Percentiles rank a stretch among this genome's conserved stretches.
Evolutionary conservation across 2,888 invertebrate genomes (phyloP).

Genomic region (Cylloceria caligata): DNA sequence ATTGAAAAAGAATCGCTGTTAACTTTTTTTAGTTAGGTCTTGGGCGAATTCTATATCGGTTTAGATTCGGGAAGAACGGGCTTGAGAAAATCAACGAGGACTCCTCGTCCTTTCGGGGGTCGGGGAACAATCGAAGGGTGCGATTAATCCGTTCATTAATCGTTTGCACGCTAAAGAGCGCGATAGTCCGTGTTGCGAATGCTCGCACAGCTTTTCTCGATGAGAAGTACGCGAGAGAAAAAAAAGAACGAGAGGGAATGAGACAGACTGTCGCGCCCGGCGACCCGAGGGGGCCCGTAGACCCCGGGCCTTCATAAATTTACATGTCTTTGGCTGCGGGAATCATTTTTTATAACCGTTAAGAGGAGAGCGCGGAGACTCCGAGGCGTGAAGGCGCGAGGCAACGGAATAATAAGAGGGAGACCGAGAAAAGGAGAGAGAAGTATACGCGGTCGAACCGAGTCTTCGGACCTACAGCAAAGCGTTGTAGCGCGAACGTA

Average conservation of each 20-base stretch:
- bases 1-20: slow-evolving; percentile 36
- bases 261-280: slow-evolving; percentile 64
- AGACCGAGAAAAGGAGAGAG: slow-evolving; percentile 58
- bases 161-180: not conserved
- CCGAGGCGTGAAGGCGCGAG: slow-evolving; percentile 66
- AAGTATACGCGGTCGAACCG: slow-evolving; percentile 66
- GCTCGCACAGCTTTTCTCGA: slow-evolving; percentile 8
- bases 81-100: not conserved
- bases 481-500: slow-evolving; percentile 65
- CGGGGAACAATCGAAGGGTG: not conserved
- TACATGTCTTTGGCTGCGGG: slow-evolving; percentile 83
- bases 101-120: not conserved
- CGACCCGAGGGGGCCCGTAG: slow-evolving; percentile 69
- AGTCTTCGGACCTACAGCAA: slow-evolving; percentile 81
- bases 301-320: slow-evolving; percentile 82
- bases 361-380: slow-evolving; percentile 70
- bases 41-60: not conserved
- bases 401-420: slow-evolving; percentile 47
- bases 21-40: not conserved
- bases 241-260: slow-evolving; percentile 48
- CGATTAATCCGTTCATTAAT: slow-evolving; percentile 39
- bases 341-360: slow-evolving; percentile 83
- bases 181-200: slow-evolving; percentile 14
- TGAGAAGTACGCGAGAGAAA: slow-evolving; percentile 10
- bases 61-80: not conserved